Evolutionary conservation across 2,888 invertebrate species (phyloP).

Genomic region (Agrotis clavis): DNA sequence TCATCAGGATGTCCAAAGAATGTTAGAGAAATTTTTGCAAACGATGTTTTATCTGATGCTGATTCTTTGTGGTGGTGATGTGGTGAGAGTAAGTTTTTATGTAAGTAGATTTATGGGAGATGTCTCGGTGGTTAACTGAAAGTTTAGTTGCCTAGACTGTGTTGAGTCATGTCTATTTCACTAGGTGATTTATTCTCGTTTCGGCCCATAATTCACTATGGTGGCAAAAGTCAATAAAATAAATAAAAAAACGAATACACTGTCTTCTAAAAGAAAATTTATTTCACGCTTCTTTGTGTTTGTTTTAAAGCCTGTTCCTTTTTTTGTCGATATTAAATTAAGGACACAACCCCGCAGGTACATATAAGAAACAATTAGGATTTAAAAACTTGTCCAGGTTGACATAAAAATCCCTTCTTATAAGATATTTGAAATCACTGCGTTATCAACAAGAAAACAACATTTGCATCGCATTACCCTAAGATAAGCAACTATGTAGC

Average conservation of each 20-base stretch:
- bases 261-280: too few relatives aligned
- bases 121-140: conserved; percentile 1
- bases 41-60: conserved; percentile 45
- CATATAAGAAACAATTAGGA: too few relatives aligned
- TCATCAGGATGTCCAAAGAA: conserved; percentile 59
- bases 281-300: too few relatives aligned
- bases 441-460: conserved; percentile 50
- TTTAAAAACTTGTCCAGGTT: too few relatives aligned
- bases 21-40: conserved; percentile 54
- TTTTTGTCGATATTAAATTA: too few relatives aligned
- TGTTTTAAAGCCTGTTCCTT: too few relatives aligned
- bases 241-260: too few relatives aligned
- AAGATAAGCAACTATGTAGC: conserved; percentile 55
- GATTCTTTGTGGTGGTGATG: conserved; percentile 16
- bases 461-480: conserved; percentile 53
- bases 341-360: too few relatives aligned
- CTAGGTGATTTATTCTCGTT: neutral
- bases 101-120: conserved; percentile 35
- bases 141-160: conserved; percentile 10
- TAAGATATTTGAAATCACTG: conserved; percentile 34
- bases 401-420: conserved; percentile 32
- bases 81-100: conserved; percentile 22
- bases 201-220: too few relatives aligned
- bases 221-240: too few relatives aligned
- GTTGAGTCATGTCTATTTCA: neutral